phyloP scores from a whole-genome alignment of 2,113 vertebrate genomes.

The Andinoacara biseriatus region DNA sequence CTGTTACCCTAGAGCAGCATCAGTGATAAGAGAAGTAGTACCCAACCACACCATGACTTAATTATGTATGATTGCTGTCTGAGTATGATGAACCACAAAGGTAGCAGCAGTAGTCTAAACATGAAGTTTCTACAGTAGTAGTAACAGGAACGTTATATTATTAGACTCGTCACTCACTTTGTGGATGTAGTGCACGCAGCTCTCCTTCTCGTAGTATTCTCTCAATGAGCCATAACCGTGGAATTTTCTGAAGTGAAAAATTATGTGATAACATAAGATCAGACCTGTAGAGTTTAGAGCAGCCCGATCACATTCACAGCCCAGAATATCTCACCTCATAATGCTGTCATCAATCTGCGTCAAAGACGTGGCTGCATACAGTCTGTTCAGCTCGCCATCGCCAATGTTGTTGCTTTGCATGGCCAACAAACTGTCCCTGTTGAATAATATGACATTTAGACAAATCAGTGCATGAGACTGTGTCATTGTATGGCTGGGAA shows the following conservation, averaged over 20 bases:
- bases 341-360: slow-evolving; percentile 92
- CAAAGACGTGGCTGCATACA: slow-evolving; percentile 90
- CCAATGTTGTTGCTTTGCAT: slow-evolving; percentile 40
- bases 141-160: neutral
- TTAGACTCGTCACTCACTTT: slow-evolving; percentile 78
- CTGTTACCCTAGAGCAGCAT: neutral
- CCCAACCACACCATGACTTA: neutral
- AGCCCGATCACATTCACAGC: neutral
- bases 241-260: slow-evolving; percentile 84
- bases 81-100: neutral
- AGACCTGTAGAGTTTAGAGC: neutral
- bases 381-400: slow-evolving; percentile 84
- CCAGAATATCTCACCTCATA: slow-evolving; percentile 85
- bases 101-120: neutral
- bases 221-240: slow-evolving; percentile 88
- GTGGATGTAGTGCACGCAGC: slow-evolving; percentile 89
- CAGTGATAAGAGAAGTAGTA: neutral
- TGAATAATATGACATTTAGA: slow-evolving; percentile 20
- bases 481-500: neutral
- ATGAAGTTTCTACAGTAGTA: neutral
- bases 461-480: neutral
- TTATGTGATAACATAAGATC: neutral
- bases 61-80: neutral
- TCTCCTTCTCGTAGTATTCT: slow-evolving; percentile 93
- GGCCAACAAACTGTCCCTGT: slow-evolving; percentile 80